Evolutionary conservation across 2,888 invertebrate species (phyloP).

Genomic region (Morpho helenor): DNA sequence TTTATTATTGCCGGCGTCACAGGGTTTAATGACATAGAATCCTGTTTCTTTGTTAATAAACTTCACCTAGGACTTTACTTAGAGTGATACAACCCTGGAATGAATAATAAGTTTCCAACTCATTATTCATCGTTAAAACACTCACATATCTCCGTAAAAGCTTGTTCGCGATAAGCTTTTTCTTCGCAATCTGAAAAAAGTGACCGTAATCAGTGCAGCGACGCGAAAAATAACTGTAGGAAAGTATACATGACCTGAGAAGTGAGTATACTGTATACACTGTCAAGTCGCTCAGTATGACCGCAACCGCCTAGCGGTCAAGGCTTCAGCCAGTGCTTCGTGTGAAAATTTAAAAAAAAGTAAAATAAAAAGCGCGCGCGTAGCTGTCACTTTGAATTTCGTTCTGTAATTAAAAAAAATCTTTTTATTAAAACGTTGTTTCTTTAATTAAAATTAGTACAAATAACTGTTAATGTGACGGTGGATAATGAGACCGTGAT

Average conservation of each 20-base stretch:
- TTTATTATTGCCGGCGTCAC: too few relatives aligned
- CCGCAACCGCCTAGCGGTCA: constrained; percentile 72
- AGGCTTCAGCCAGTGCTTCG: constrained; percentile 49
- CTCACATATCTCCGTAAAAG: constrained; percentile 27
- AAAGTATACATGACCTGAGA: constrained; percentile 63
- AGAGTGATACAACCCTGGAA: too few relatives aligned
- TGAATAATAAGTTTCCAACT: too few relatives aligned
- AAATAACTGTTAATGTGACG: constrained; percentile 69
- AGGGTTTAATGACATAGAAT: constrained; percentile 8
- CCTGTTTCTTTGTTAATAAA: constrained; percentile 11
- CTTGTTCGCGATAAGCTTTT: constrained; percentile 45
- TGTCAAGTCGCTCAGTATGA: constrained; percentile 58
- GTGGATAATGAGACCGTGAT: constrained; percentile 73
- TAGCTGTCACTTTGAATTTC: constrained; percentile 40
- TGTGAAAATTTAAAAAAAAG: constrained; percentile 44
- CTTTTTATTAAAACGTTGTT: constrained; percentile 27
- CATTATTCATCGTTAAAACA: constrained; percentile 8
- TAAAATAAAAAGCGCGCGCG: constrained; percentile 57
- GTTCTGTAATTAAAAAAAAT: constrained; percentile 29
- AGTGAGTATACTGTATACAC: constrained; percentile 46
- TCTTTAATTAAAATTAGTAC: constrained; percentile 46
- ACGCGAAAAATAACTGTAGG: constrained; percentile 75
- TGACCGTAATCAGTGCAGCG: constrained; percentile 70
- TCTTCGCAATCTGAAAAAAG: constrained; percentile 40
- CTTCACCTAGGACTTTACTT: background rate